Percentiles rank a stretch among this genome's conserved stretches.
These are phyloP conservation scores for Phainopepla nitens DNA, from an alignment of 2,113 vertebrate genomes.

Conservation along the genomic window DNA sequence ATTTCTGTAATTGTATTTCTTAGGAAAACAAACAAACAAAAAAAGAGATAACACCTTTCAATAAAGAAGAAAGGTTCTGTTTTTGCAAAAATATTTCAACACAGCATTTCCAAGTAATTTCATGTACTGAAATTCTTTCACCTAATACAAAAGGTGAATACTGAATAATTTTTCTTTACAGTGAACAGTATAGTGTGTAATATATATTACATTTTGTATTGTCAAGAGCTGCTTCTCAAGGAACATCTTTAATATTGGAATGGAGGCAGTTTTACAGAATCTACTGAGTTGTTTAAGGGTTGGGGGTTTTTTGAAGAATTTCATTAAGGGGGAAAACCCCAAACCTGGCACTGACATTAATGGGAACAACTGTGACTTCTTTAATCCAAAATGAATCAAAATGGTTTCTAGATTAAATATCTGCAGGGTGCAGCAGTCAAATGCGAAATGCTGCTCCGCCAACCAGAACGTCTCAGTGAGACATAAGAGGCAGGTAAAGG, in stretches of 20 bases:
- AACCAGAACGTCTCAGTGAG: not conserved
- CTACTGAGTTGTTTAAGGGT: not conserved
- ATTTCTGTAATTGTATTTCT: not conserved
- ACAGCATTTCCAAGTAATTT: not conserved
- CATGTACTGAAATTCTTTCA: not conserved
- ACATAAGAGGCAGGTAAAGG: not conserved
- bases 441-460: not conserved
- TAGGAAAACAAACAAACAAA: not conserved
- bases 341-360: not conserved
- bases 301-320: not conserved
- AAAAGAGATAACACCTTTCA: not conserved
- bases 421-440: not conserved
- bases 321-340: not conserved
- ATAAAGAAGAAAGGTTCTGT: not conserved
- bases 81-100: not conserved
- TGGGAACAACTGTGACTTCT: not conserved
- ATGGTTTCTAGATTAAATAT: not conserved
- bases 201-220: not conserved
- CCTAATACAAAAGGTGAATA: not conserved
- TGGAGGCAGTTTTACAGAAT: not conserved
- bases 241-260: not conserved
- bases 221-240: not conserved
- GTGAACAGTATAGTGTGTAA: not conserved
- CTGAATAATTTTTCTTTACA: not conserved
- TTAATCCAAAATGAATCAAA: not conserved